Evolutionary conservation across 1,140 invertebrate genomes (phyloP), one percentile per base, ranked within the genome.

Genomic region (Hesperophylax magnus): DNA sequence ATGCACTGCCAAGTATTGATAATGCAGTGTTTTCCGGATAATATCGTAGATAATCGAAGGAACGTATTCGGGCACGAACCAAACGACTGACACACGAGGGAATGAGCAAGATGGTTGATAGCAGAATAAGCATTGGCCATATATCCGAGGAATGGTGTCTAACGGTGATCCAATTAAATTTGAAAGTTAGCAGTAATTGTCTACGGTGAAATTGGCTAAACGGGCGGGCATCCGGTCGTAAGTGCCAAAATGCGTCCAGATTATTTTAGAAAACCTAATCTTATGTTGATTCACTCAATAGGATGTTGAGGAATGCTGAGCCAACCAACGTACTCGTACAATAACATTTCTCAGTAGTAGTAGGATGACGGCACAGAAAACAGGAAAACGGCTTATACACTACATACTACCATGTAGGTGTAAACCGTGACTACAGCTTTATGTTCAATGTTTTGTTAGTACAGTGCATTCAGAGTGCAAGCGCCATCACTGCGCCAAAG

Each of bases 321-420:
- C 31, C 11, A 67, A 67, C 22, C 9, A 14, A 34, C 31, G 18
- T 15, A 20, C 0, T 27, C n/a, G 54, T 24, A 22, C 58, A 67
- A 34, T 14, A 34, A 34, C 31, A 72, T 24, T 72, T 72, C 69
- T 52, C 18, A 54, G 69, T 56, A 72, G 22, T 18, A 53, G 52
- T 52, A 53, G 52, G 54, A 24, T 72, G 69, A 72, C 69, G 47
- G 69, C 14, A 72, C 39, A 53, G n/a, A 34, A 69, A 72, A 72
- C 69, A 72, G 69, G 69, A 72, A 72, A 54, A 72, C n/a, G 18
- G 20, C 18, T 67, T 61, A 22, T 20, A 61, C 14, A 24, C 7
- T 8, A 22, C 58, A 61, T 22, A 24, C 7, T 8, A 18, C 11
- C n/a, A 18, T 24, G 58, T 14, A 18, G 22, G 56, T 60, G 5